Evolutionary conservation across 2,888 invertebrate species (phyloP).

Genomic region (Drosophila tripunctata): DNA sequence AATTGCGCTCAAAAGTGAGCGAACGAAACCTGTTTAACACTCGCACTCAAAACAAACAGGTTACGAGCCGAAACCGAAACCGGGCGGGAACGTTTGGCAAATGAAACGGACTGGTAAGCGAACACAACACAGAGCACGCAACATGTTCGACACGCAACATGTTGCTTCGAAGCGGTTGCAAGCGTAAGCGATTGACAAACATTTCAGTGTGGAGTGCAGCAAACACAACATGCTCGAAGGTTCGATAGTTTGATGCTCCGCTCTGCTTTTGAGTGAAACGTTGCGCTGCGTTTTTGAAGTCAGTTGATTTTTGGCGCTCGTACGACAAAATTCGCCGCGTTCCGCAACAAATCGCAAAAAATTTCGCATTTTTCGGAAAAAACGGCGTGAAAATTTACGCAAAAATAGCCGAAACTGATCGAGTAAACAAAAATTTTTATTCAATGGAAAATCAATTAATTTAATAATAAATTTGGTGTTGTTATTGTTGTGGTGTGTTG

Average conservation of each 20-base stretch:
- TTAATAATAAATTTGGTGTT: background rate
- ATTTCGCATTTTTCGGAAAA: too few species aligned
- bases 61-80: slow-evolving; percentile 27
- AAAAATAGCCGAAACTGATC: slow-evolving; percentile 11
- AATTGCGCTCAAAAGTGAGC: slow-evolving; percentile 44
- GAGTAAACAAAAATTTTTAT: slow-evolving; percentile 4
- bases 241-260: background rate
- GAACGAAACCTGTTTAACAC: slow-evolving; percentile 63
- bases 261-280: slow-evolving; percentile 47
- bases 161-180: slow-evolving; percentile 23
- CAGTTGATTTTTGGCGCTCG: slow-evolving; percentile 56
- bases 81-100: slow-evolving; percentile 29
- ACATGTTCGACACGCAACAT: slow-evolving; percentile 34
- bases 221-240: background rate
- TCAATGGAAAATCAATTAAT: background rate
- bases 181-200: slow-evolving; percentile 52
- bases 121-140: background rate
- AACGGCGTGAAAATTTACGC: slow-evolving; percentile 37
- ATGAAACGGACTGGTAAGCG: slow-evolving; percentile 38
- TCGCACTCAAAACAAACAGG: slow-evolving; percentile 50
- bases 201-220: slow-evolving; percentile 41
- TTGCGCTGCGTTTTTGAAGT: slow-evolving; percentile 47
- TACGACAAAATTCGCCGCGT: slow-evolving; percentile 54
- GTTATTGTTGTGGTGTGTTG: slow-evolving; percentile 19
- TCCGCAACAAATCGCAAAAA: too few species aligned